Evolutionary conservation across 2,113 vertebrate species (phyloP), one percentile per base, ranked within the genome.

Genomic region (Montifringilla adamsi): DNA sequence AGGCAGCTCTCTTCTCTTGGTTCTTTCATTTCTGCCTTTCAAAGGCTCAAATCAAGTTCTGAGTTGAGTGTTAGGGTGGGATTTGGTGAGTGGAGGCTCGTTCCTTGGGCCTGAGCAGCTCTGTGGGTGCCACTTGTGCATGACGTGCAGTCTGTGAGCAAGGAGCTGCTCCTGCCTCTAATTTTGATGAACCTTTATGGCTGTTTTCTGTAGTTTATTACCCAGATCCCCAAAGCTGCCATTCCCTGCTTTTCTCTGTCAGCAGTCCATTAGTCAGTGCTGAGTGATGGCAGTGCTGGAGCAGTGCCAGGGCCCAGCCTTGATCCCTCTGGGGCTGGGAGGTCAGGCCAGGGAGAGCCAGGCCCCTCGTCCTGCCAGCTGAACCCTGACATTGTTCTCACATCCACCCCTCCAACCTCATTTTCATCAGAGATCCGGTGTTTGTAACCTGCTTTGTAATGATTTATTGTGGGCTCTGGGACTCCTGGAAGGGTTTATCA

Each of bases 401-500:
- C 43, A 58, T 13, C 75, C 75, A 15, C 28, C 58, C 62, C 74
- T 33, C 50, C 41, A 43, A 3, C 74, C 73, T 84, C 20, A 9
- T 88, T 90, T 69, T 26, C 94, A 28, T 68, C 93, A 56, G 76
- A 47, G 87, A 70, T 31, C 43, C 15, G 1, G 55, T 44, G 74
- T 90, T 94, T 94, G 63, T 37, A 55, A 24, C 79, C 55, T 74
- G 60, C 18, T 88, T 59, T 93, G 16, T 66, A 2, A 3, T 91
- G 91, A 97, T 96, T 95, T 81, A 90, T 70, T 52, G 87, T 24
- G 77, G 85, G 62, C 93, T 30, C 30, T 67, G 72, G 68, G 30
- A 19, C 75, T 90, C 84, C 6, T 86, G 43, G 30, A 93, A 91
- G 82, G 92, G 83, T 95, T 95, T 88, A 83, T 94, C 79, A 86